Evolutionary conservation across 2,113 vertebrate species (phyloP).

Genomic region (Scophthalmus maximus): DNA sequence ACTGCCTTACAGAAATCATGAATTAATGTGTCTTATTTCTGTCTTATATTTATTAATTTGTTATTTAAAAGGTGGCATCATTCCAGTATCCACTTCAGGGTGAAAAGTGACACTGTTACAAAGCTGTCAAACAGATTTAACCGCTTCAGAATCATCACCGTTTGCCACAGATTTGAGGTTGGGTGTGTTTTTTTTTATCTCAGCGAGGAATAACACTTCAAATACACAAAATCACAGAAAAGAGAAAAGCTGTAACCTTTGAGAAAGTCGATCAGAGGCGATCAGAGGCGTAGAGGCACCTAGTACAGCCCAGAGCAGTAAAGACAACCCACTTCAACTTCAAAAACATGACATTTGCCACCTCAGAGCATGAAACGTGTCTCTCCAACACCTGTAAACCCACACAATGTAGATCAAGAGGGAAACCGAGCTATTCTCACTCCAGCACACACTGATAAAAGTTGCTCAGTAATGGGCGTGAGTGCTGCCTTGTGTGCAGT

Average conservation of each 20-base stretch:
- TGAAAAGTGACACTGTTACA: slow-evolving; percentile 43
- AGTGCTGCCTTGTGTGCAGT: slow-evolving; percentile 45
- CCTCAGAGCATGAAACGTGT: slow-evolving; percentile 77
- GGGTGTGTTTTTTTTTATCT: slow-evolving; percentile 37
- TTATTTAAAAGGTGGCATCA: slow-evolving; percentile 29
- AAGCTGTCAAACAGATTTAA: slow-evolving; percentile 65
- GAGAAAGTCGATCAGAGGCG: slow-evolving; percentile 81
- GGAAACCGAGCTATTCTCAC: slow-evolving; percentile 54
- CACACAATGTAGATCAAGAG: slow-evolving; percentile 72
- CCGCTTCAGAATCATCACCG: slow-evolving; percentile 67
- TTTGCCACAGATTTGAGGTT: slow-evolving; percentile 63
- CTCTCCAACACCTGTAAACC: slow-evolving; percentile 76
- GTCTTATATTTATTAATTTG: background rate
- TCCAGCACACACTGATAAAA: slow-evolving; percentile 74
- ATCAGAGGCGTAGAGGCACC: slow-evolving; percentile 78
- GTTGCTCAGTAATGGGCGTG: slow-evolving; percentile 64
- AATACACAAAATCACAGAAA: slow-evolving; percentile 78
- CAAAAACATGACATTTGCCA: slow-evolving; percentile 83
- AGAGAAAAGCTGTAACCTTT: slow-evolving; percentile 80
- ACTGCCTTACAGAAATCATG: slow-evolving; percentile 7
- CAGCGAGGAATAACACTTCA: slow-evolving; percentile 74
- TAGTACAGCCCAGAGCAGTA: slow-evolving; percentile 80
- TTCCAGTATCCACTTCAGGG: slow-evolving; percentile 42
- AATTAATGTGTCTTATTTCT: slow-evolving; percentile 5
- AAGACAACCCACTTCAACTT: slow-evolving; percentile 82